Evolutionary conservation across 2,888 invertebrate genomes (phyloP), one percentile per base, ranked within the genome.

Genomic region (Sipha maydis): DNA sequence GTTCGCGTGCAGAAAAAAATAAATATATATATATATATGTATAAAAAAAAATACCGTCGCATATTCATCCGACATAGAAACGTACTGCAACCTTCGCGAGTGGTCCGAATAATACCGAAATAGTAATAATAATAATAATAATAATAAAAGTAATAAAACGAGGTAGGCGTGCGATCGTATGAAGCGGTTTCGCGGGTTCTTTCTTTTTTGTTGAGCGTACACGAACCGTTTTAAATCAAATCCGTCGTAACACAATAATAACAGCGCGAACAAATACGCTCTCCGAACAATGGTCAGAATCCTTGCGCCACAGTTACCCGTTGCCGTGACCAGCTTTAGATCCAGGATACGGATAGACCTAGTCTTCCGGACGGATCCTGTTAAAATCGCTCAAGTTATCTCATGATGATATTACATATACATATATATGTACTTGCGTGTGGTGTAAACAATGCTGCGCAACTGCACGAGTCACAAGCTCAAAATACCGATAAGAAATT

Each of bases 161-260:
- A 34, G 48, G 11, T 41, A n/a, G 34, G 34, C 56, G 41, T 25
- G 21, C 31, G 25, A 56, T 48, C 25, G 79, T 34, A 34, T 56
- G 56, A 14, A 78, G 61, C 34, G 79, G 54, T 17, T 17, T 25
- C n/a, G 54, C 21, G 75, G 38, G 38, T 83, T 82, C 67, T 82
- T 28, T 83, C 73, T 75, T 75, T 31, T 83, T 38, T 56, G 21
- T 38, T 31, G 8, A 54, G 25, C 21, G 56, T 0, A 5, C 8
- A 21, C 83, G 25, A 28, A 83, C 83, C 83, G 83, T 84, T 84
- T 84, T 76, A 84, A 84, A 84, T 84, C 83, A 34, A 84, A 84
- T 84, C 38, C 61, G 0, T 61, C 56, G 73, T 73, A 73, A 73
- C 73, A 48, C 9, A 54, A 73, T 83, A 83, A 73, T 34, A 34